Conservation (phyloP, 2,113 vertebrate genomes). For the Setophaga petechia region DNA sequence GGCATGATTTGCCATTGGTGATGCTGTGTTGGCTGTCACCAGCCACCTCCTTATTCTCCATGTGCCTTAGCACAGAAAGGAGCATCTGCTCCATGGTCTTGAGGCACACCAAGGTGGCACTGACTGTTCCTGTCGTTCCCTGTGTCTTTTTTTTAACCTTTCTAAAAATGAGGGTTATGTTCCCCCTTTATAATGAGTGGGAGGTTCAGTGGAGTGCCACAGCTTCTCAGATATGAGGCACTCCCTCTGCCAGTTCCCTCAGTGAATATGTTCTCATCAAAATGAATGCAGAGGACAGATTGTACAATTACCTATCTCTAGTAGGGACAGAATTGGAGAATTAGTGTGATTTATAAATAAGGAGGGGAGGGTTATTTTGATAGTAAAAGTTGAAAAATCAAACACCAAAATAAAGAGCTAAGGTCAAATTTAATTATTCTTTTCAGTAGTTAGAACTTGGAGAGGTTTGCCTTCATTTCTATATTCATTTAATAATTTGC, state of each 20-base stretch:
- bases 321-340: background rate
- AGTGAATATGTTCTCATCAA: background rate
- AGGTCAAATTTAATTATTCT: background rate
- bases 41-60: background rate
- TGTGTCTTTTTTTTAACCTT: background rate
- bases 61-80: background rate
- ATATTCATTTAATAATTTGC: background rate
- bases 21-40: background rate
- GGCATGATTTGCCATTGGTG: background rate
- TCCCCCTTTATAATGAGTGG: background rate
- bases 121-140: background rate
- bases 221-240: background rate
- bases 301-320: background rate
- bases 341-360: background rate
- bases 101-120: background rate
- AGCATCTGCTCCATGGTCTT: background rate
- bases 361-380: background rate
- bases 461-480: background rate
- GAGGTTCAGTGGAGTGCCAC: background rate
- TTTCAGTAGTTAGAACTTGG: background rate
- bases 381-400: background rate
- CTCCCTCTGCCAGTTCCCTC: background rate
- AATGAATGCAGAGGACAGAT: background rate
- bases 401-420: background rate
- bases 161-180: background rate